A percentile compares a stretch with the other conserved stretches of the same genome.
These are phyloP conservation scores for Carassius auratus DNA, from an alignment of 2,113 vertebrate genomes.

Conservation along the genomic window DNA sequence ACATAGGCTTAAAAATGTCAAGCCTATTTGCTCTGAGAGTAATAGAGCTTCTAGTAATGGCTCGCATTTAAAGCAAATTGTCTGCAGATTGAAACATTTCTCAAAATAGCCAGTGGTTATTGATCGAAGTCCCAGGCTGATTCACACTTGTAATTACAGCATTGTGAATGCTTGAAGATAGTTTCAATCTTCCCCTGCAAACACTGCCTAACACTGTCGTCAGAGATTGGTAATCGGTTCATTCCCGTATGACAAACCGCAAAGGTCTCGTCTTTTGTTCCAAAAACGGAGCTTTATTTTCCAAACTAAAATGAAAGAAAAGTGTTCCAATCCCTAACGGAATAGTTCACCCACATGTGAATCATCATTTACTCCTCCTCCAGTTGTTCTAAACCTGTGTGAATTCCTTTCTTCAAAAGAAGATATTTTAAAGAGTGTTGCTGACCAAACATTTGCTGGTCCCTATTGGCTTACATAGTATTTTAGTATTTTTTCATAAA, in stretches of 20 bases:
- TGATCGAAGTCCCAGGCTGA: constrained; percentile 47
- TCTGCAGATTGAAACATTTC: constrained; percentile 49
- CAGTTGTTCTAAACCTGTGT: neutral
- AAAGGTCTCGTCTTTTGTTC: constrained; percentile 26
- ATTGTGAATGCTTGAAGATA: constrained; percentile 31
- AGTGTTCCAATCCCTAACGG: neutral
- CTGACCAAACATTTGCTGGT: neutral
- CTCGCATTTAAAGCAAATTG: constrained; percentile 44
- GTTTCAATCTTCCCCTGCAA: constrained; percentile 51
- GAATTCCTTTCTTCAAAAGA: neutral
- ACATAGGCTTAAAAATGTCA: constrained; percentile 34
- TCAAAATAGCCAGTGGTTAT: constrained; percentile 52
- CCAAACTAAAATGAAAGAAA: neutral
- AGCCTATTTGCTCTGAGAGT: constrained; percentile 37
- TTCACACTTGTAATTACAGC: constrained; percentile 54
- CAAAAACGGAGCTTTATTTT: neutral
- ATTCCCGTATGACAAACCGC: neutral
- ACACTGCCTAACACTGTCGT: constrained; percentile 20
- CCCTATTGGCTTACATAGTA: neutral
- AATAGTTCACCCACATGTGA: neutral
- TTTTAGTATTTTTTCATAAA: neutral
- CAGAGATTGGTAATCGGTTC: constrained; percentile 27
- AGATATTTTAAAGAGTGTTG: neutral
- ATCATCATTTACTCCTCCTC: neutral
- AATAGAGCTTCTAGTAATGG: constrained; percentile 15